Percentiles rank a stretch among this genome's conserved stretches.
Conservation (phyloP, 2,797 vertebrate species). For the Heterohyrax brucei region DNA sequence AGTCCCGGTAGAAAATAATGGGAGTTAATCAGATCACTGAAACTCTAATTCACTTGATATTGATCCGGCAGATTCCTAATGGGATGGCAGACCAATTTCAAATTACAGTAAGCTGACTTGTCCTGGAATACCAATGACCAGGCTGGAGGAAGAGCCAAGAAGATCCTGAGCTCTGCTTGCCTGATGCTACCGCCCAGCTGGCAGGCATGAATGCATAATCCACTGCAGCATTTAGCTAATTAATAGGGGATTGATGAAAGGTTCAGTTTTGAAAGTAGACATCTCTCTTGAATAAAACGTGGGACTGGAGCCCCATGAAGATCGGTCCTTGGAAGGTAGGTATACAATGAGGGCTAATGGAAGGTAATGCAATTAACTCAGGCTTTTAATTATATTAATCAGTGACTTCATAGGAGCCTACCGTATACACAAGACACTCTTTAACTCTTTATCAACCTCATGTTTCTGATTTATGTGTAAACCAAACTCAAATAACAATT, state of each 20-base stretch:
- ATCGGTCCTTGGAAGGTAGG: constrained; percentile 84
- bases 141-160: constrained; percentile 86
- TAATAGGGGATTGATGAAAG: constrained; percentile 93
- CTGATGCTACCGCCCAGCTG: constrained; percentile 75
- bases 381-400: constrained; percentile 92
- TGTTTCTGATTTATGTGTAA: constrained; percentile 52
- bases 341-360: constrained; percentile 90
- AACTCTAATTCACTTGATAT: constrained; percentile 98
- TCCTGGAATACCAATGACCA: constrained; percentile 94
- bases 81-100: constrained; percentile 95
- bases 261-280: constrained; percentile 89
- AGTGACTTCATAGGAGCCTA: constrained; percentile 88
- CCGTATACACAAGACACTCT: constrained; percentile 83
- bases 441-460: constrained; percentile 37
- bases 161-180: constrained; percentile 84
- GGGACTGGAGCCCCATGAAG: constrained; percentile 84
- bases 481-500: neutral
- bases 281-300: constrained; percentile 88
- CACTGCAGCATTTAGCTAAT: constrained; percentile 93
- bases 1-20: constrained; percentile 96
- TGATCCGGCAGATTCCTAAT: constrained; percentile 97
- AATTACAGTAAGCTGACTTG: constrained; percentile 95
- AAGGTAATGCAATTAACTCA: constrained; percentile 91
- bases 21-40: constrained; percentile 99
- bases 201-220: constrained; percentile 89